These are phyloP conservation scores for Cebus imitator DNA, from an alignment of 2,113 vertebrate genomes.

Conservation along the genomic window DNA sequence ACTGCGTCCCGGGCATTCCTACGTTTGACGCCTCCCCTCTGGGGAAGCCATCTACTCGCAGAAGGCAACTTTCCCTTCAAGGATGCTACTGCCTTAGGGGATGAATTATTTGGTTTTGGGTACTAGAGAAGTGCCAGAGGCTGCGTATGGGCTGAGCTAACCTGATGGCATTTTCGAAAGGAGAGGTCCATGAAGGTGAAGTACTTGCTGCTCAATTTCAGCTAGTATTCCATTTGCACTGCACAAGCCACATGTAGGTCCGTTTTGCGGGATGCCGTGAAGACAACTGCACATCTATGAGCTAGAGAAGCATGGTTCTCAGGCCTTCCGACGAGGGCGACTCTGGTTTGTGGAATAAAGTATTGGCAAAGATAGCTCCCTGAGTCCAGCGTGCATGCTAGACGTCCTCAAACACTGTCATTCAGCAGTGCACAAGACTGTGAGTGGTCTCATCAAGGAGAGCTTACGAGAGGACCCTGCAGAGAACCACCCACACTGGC, in stretches of 20 bases:
- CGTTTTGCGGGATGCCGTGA: slow-evolving; percentile 46
- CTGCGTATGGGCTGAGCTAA: slow-evolving; percentile 37
- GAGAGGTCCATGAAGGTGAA: slow-evolving; percentile 71
- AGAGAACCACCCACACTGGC: not conserved
- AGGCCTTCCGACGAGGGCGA: not conserved
- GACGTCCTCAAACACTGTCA: not conserved
- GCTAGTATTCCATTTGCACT: slow-evolving; percentile 26
- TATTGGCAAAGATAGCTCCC: not conserved
- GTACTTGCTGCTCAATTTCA: slow-evolving; percentile 66
- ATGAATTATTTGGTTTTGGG: slow-evolving; percentile 64
- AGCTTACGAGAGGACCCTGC: not conserved
- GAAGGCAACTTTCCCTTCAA: slow-evolving; percentile 58
- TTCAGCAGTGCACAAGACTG: not conserved
- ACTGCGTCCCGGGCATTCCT: slow-evolving; percentile 65
- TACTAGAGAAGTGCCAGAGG: slow-evolving; percentile 28
- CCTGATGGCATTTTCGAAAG: slow-evolving; percentile 71
- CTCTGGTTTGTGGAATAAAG: not conserved
- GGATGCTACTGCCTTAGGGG: slow-evolving; percentile 56
- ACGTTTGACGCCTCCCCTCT: slow-evolving; percentile 54
- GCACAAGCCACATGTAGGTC: slow-evolving; percentile 24
- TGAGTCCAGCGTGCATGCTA: rapidly evolving
- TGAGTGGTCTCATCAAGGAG: rapidly evolving
- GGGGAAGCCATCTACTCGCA: slow-evolving; percentile 60
- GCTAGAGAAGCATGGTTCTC: not conserved
- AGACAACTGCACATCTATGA: not conserved